These are phyloP conservation scores for Plumapathes pennacea DNA, from an alignment of 92 coral and sea anemone genomes.

Conservation along the genomic window DNA sequence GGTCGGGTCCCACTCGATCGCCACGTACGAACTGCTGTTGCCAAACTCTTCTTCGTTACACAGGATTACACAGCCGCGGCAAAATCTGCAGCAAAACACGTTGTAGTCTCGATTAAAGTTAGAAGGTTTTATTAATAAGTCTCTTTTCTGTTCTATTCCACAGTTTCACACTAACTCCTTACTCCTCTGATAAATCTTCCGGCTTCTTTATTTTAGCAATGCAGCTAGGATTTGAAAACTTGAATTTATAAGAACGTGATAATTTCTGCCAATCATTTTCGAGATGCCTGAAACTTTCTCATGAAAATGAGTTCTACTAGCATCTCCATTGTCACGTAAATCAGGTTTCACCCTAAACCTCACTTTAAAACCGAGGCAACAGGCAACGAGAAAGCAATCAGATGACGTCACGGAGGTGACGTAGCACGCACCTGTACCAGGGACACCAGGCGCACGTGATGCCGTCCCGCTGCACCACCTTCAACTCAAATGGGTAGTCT, in stretches of 20 bases:
- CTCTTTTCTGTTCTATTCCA: too few species aligned
- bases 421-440: conserved; percentile 94
- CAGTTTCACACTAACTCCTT: too few species aligned
- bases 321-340: not conserved
- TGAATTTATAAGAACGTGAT: too few species aligned
- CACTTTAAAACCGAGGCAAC: too few species aligned
- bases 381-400: not conserved
- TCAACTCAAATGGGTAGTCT: conserved; percentile 83
- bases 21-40: conserved; percentile 79
- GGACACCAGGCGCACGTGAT: conserved; percentile 95
- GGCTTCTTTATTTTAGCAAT: too few species aligned
- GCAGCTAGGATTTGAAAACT: too few species aligned
- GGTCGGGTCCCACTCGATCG: conserved; percentile 98
- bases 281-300: too few species aligned
- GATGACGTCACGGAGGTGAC: not conserved
- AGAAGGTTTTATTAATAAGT: too few species aligned
- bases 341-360: not conserved
- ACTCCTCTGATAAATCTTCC: too few species aligned
- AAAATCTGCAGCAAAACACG: conserved; percentile 59
- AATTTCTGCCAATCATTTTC: too few species aligned
- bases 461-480: conserved; percentile 91
- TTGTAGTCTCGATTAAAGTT: too few species aligned
- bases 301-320: not conserved
- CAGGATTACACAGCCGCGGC: conserved; percentile 81
- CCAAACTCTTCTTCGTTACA: conserved; percentile 85